Base-by-base conservation (phyloP, 2,888 invertebrate genomes). In the Alsophila aescularia region DNA sequence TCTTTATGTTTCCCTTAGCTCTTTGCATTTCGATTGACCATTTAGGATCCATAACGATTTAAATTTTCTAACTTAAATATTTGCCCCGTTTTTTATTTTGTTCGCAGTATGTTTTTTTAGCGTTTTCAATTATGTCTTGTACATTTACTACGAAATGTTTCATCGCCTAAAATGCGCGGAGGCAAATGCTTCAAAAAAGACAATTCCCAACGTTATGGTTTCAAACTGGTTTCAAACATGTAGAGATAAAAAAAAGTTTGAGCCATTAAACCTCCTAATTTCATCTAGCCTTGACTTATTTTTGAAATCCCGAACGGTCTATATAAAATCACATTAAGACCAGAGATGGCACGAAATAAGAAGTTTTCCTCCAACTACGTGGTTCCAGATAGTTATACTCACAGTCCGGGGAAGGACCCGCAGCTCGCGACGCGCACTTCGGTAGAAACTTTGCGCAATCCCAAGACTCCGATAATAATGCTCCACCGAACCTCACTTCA, bases 401-500 rank as follows among this genome's bases (percentile, higher is more conserved):
- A 29, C 44, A 70, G 69, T 67, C 66, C 52, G 50, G 59, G 56
- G 61, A 41, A 62, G 61, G 68, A 62, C 62, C 64, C 58, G 57
- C 44, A 50, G 58, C 40, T 57, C 63, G 64, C 53, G 54, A 27
- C 61, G 66, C 62, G 62, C 64, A 66, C 67, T 67, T 69, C 37
- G 49, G 41, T 35, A 67, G 36, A 77, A 79, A 69, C 77, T 75
- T 65, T 56, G 60, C 68, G 66, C 67, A 68, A 66, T 69, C 70
- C 68, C 71, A 77, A 77, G 70, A 67, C 67, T 68, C 61, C 71
- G 65, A 74, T 79, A 79, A 77, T 72, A 71, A 62, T 60, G 61
- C 58, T 64, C 21, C 56, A 54, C 60, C 60, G 59, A 66, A 73
- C 69, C 70, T 71, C 69, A 75, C 79, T 73, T 79, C 67, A 70